A percentile compares a stretch with the other conserved stretches of the same genome.
Evolutionary conservation across 2,888 invertebrate genomes (phyloP).

Genomic region (Julus scanicus): DNA sequence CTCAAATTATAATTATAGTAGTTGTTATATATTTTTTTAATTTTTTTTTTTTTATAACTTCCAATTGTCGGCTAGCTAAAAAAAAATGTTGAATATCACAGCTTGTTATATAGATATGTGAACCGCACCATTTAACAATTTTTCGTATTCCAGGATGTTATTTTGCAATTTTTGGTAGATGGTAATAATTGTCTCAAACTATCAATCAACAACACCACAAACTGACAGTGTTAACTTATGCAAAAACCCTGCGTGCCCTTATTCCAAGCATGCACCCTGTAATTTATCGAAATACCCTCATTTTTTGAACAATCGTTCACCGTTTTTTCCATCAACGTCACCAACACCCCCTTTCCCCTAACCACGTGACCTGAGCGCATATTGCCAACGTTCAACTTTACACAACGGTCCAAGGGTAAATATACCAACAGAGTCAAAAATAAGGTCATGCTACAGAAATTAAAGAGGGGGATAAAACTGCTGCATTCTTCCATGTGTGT

Average conservation of each 20-base stretch:
- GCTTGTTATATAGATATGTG: not conserved
- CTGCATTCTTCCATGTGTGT: constrained; percentile 36
- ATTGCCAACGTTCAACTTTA: constrained; percentile 31
- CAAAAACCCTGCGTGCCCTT: not conserved
- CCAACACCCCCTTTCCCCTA: constrained; percentile 42
- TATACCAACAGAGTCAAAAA: constrained; percentile 21
- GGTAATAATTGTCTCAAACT: not conserved
- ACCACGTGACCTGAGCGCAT: not conserved
- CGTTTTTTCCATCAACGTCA: constrained; percentile 42
- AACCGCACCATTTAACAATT: not conserved
- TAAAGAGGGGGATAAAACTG: constrained; percentile 36
- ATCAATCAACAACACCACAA: not conserved
- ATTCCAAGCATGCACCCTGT: not conserved
- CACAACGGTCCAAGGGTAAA: constrained; percentile 42
- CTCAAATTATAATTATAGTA: no score
- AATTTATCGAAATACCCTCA: constrained; percentile 36
- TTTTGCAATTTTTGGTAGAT: not conserved
- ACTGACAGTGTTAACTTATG: not conserved
- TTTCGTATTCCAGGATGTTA: not conserved
- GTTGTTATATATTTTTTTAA: no score
- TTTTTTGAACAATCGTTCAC: constrained; percentile 34
- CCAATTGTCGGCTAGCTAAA: no score
- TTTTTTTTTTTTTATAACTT: no score
- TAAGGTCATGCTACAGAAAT: constrained; percentile 35
- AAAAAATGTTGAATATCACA: no score